Percentiles rank a stretch among this genome's conserved stretches.
These are phyloP conservation scores for Xiphorhynchus elegans DNA, from an alignment of 2,113 vertebrate genomes.

Conservation along the genomic window DNA sequence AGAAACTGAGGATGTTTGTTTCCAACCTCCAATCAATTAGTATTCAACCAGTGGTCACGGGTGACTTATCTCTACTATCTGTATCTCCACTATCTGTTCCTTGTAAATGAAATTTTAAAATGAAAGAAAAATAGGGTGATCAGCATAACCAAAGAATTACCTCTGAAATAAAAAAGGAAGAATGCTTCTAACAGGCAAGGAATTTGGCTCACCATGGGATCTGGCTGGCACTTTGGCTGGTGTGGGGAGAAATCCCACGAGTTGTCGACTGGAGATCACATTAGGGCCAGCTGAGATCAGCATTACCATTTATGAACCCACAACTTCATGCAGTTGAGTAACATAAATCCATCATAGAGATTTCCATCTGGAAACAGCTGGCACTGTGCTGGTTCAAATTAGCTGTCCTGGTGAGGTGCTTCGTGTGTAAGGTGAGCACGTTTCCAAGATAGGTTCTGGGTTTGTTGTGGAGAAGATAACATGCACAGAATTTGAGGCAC, in stretches of 20 bases:
- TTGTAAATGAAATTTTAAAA: background rate
- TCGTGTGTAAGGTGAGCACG: background rate
- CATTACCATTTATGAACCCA: background rate
- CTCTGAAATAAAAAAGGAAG: background rate
- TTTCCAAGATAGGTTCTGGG: background rate
- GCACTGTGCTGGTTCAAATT: background rate
- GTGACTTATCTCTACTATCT: background rate
- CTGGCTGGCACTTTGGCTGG: background rate
- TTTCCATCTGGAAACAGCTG: background rate
- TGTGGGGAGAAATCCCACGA: background rate
- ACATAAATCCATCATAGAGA: background rate
- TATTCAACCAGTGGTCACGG: background rate
- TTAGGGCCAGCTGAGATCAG: background rate
- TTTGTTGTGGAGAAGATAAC: fast-evolving
- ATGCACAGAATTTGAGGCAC: fast-evolving
- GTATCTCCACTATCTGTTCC: background rate
- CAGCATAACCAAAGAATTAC: background rate
- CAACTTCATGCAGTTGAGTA: background rate
- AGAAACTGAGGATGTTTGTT: background rate
- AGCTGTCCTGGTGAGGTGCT: background rate
- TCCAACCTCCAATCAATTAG: background rate
- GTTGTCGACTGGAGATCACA: background rate
- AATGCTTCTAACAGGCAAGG: background rate
- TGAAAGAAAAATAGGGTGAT: background rate
- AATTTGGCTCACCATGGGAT: background rate